Conservation (phyloP, 2,888 invertebrate genomes). For the Didymodactylos carnosus region DNA sequence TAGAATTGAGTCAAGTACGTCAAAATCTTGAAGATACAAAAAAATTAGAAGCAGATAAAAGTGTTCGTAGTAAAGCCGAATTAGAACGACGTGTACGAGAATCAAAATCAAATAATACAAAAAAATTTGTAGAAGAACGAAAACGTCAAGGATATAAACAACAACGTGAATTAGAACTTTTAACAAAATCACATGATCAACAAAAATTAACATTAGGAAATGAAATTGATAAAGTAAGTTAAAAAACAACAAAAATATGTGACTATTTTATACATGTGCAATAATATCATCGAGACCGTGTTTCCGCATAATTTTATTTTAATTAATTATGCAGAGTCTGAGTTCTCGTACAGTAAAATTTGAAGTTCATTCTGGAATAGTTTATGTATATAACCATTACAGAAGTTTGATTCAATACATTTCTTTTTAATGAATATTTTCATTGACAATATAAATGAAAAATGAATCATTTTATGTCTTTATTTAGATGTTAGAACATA, state of each 20-base stretch:
- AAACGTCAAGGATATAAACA: slow-evolving; percentile 70
- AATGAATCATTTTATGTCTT: neutral
- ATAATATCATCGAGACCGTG: no score
- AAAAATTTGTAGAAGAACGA: slow-evolving; percentile 84
- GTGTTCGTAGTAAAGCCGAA: slow-evolving; percentile 80
- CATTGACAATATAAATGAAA: no score
- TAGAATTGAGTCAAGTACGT: slow-evolving; percentile 81
- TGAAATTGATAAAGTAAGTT: neutral
- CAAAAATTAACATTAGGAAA: neutral
- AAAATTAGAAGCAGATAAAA: slow-evolving; percentile 83
- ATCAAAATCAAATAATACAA: slow-evolving; percentile 89
- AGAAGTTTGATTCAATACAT: no score
- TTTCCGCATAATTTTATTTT: no score
- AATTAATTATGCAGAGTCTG: no score
- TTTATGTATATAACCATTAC: no score
- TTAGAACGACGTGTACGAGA: slow-evolving; percentile 59
- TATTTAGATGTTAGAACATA: neutral
- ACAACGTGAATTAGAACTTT: slow-evolving; percentile 57
- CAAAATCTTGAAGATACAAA: slow-evolving; percentile 87
- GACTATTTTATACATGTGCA: no score
- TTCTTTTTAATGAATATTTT: no score
- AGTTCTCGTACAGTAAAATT: no score
- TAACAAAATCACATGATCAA: neutral
- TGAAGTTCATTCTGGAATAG: no score
- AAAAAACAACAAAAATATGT: no score